Evolutionary conservation across 1,140 invertebrate species (phyloP).

Genomic region (Sipha flava): DNA sequence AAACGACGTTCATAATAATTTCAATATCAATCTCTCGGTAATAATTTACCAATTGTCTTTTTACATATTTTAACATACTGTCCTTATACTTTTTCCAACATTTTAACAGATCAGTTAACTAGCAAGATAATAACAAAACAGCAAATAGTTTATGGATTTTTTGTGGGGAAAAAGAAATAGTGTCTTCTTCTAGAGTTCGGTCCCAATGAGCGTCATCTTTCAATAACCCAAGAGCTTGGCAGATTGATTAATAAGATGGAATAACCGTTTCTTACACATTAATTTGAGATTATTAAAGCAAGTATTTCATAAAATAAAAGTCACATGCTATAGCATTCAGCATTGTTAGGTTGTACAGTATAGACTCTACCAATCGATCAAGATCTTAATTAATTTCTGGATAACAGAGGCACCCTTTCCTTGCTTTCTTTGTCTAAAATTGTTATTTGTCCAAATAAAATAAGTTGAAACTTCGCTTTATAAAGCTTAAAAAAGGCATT

Average conservation of each 20-base stretch:
- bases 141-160: slow-evolving; percentile 46
- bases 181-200: slow-evolving; percentile 38
- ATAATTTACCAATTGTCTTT: slow-evolving; percentile 17
- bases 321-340: slow-evolving; percentile 39
- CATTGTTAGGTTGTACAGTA: slow-evolving; percentile 41
- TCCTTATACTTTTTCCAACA: slow-evolving; percentile 43
- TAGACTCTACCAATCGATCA: slow-evolving; percentile 40
- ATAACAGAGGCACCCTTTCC: slow-evolving; percentile 25
- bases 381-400: slow-evolving; percentile 35
- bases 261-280: slow-evolving; percentile 40
- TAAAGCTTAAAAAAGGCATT: slow-evolving; percentile 38
- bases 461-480: slow-evolving; percentile 24
- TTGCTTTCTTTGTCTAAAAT: slow-evolving; percentile 31
- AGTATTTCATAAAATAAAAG: slow-evolving; percentile 39
- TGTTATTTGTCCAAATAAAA: slow-evolving; percentile 19
- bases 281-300: slow-evolving; percentile 43
- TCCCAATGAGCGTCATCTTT: slow-evolving; percentile 41
- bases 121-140: slow-evolving; percentile 40
- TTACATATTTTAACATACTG: slow-evolving; percentile 40
- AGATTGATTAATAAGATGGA: slow-evolving; percentile 38
- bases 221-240: slow-evolving; percentile 30
- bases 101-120: slow-evolving; percentile 38
- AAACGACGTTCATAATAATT: slow-evolving; percentile 35
- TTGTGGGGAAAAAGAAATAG: slow-evolving; percentile 38
- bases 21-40: slow-evolving; percentile 33